Conservation (phyloP, 92 coral and sea anemone species). For the Zoanthus solanderi region DNA sequence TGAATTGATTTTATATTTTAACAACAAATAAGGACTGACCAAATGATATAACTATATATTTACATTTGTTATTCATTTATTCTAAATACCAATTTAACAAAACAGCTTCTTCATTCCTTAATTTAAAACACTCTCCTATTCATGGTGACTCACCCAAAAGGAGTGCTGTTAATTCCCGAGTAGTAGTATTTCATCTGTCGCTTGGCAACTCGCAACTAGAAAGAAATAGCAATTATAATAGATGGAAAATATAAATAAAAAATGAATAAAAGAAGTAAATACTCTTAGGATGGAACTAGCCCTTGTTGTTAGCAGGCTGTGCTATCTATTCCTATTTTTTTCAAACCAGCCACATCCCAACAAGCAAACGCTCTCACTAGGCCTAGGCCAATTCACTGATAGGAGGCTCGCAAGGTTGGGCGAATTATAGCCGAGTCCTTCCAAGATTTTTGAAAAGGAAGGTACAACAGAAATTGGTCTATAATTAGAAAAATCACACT, state of each 20-base stretch:
- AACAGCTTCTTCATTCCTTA: not conserved
- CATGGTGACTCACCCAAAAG: slow-evolving; percentile 74
- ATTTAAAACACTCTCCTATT: not conserved
- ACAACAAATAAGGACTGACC: too few relatives aligned
- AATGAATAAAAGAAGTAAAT: not conserved
- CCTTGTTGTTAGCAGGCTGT: too few relatives aligned
- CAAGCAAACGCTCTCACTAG: too few relatives aligned
- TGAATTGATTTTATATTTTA: too few relatives aligned
- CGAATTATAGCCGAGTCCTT: not conserved
- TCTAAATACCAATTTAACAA: not conserved
- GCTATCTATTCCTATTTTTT: too few relatives aligned
- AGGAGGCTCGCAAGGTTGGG: not conserved
- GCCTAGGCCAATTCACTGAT: too few relatives aligned
- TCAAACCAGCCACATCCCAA: too few relatives aligned
- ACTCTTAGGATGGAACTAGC: too few relatives aligned
- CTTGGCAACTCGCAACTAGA: slow-evolving; percentile 79
- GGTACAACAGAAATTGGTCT: not conserved
- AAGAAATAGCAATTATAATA: not conserved
- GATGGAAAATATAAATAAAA: not conserved
- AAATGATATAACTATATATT: too few relatives aligned
- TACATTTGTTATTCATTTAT: too few relatives aligned
- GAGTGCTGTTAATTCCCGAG: slow-evolving; percentile 76
- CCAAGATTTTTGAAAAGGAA: not conserved
- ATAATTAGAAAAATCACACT: not conserved
- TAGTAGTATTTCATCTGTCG: slow-evolving; percentile 70